Evolutionary conservation across 1,140 invertebrate genomes (phyloP), one percentile per base, ranked within the genome.

Genomic region (Drosophila lacertosa): DNA sequence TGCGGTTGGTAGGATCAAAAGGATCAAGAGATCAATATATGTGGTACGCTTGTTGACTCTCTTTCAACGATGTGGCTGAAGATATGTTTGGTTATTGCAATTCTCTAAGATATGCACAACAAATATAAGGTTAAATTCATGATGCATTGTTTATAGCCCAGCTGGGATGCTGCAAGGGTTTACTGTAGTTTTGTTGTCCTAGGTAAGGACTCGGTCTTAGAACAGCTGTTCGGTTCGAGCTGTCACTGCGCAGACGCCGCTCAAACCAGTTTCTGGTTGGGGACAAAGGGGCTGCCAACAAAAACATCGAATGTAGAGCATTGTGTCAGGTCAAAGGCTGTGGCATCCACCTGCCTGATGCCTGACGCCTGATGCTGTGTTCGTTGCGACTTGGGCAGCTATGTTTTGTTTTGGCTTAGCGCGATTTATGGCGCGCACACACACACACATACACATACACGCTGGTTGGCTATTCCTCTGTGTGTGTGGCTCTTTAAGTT

Each of bases 291-390:
- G 39, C 42, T 18, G 13, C 35, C 16, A 57, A 55, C 16, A 20
- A 35, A 72, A 89, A 89, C 86, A 89, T 89, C 54, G 86, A 89
- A 89, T 86, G 47, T 89, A 57, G 81, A 89, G 86, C 86, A 89
- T 82, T 89, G 86, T 89, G 86, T 71, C 86, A 86, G 86, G 86
- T 89, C 86, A 89, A 82, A 89, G 74, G 63, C 65, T 78, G 44
- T 55, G 57, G 39, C 72, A 58, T 67, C 45, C 77, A 48, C 59
- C 58, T 53, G 74, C 70, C 63, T 68, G 54, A 66, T 71, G 62
- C 66, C 45, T 44, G 78, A 81, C 74, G 68, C 73, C 54, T 68
- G 55, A 60, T 72, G 69, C 63, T 59, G 13, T 39, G 13, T 39
- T 51, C 40, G 11, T 22, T 37, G 50, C 37, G 33, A 67, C 51